Evolutionary conservation across 2,797 vertebrate species (phyloP), one percentile per base, ranked within the genome.

Genomic region (Anabacerthia variegaticeps): DNA sequence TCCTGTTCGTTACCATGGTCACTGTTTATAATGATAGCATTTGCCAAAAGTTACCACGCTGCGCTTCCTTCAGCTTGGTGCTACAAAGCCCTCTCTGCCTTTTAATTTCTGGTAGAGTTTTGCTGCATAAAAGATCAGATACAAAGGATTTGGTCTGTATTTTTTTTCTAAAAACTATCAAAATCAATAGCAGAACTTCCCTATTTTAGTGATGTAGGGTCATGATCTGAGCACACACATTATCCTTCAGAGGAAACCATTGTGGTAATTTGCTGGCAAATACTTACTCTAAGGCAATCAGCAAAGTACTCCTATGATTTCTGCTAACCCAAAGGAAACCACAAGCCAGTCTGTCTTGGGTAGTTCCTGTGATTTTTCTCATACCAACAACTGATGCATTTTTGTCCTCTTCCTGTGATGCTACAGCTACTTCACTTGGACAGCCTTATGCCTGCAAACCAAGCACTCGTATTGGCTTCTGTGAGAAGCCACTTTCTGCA

Each of bases 361-460:
- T n/a, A 81, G 85, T 90, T 96, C 90, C 91, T 96, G 91, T 92
- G 89, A 95, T 91, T 85, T 95, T 96, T 93, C 76, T 94, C 85
- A 91, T 94, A 86, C 85, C 73, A 86, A 9, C 28, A 88, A 59
- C 59, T 89, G 83, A 92, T 88, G 55, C 59, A 58, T 83, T 68
- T 92, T 61, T 52, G 20, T 18, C 23, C 62, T 61, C 46, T 93
- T 93, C 58, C 87, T 81, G 76, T 94, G 94, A 86, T 76, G 85
- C 79, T 78, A 1, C 62, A 78, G 51, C 73, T 85, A 51, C 87
- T 85, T 92, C 36, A 14, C 39, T 92, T 75, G n/a, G 14, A 21
- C 56, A 61, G 36, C 55, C 80, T 59, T 0, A 0, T 89, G 88
- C 67, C 43, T 87, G 67, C 41, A 79, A 39, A 76, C 36, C 10